A percentile compares a stretch with the other conserved stretches of the same genome.
phyloP scores from a whole-genome alignment of 1,140 invertebrate genomes.

The Heterodera schachtii region DNA sequence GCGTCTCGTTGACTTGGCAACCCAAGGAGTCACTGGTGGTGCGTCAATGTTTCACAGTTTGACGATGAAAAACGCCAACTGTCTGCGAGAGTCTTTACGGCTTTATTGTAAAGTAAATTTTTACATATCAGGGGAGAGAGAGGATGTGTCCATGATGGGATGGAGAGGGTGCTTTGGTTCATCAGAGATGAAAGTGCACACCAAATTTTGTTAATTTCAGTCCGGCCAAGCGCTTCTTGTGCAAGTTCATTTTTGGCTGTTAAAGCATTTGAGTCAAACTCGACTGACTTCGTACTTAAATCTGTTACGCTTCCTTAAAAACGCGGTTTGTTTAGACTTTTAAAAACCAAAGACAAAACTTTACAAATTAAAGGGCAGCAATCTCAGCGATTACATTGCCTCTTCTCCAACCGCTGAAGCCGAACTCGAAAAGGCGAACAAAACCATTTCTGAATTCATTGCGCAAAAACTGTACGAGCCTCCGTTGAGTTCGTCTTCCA shows the following conservation, averaged over 20 bases:
- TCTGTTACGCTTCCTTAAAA: conserved; percentile 44
- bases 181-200: too few species aligned
- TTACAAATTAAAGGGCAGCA: conserved; percentile 44
- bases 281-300: conserved; percentile 46
- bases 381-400: conserved; percentile 39
- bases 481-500: conserved; percentile 32
- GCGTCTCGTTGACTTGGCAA: conserved; percentile 36
- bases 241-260: conserved; percentile 30
- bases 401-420: conserved; percentile 1
- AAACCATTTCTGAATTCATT: conserved; percentile 41
- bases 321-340: conserved; percentile 33
- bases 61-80: conserved; percentile 42
- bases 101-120: conserved; percentile 32
- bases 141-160: too few species aligned
- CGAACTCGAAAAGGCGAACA: conserved; percentile 35
- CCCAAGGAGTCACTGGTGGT: conserved; percentile 34
- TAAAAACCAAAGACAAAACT: conserved; percentile 6
- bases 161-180: too few species aligned
- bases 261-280: conserved; percentile 26
- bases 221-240: conserved; percentile 29
- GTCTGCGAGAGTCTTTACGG: conserved; percentile 37
- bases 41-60: conserved; percentile 44
- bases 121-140: not conserved
- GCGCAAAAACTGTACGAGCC: conserved; percentile 41
- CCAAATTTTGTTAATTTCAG: not conserved